A percentile compares a stretch with the other conserved stretches of the same genome.
phyloP scores from a whole-genome alignment of 2,113 vertebrate species.

The Pipra filicauda region DNA sequence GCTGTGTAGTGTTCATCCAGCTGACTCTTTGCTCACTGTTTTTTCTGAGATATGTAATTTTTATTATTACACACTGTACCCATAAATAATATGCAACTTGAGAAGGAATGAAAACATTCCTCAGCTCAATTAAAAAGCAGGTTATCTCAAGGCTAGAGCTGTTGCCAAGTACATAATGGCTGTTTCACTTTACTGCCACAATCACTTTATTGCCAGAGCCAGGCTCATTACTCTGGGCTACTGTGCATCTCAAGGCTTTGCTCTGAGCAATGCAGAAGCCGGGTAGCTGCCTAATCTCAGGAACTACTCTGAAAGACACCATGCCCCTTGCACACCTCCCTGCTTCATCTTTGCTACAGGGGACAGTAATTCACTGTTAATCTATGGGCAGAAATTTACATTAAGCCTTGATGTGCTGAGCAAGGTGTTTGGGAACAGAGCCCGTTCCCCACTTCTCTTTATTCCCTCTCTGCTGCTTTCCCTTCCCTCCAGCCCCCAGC shows the following conservation, averaged over 20 bases:
- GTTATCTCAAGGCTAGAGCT: slow-evolving; percentile 49
- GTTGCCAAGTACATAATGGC: slow-evolving; percentile 57
- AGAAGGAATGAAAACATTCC: slow-evolving; percentile 60
- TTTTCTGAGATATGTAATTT: slow-evolving; percentile 54
- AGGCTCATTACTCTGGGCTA: slow-evolving; percentile 43
- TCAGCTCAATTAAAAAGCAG: slow-evolving; percentile 64
- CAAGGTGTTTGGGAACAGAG: slow-evolving; percentile 20
- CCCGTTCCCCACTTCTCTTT: neutral
- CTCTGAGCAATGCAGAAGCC: neutral
- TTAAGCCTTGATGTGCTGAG: neutral
- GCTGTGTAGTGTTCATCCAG: slow-evolving; percentile 29
- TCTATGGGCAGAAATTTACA: neutral
- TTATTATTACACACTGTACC: slow-evolving; percentile 58
- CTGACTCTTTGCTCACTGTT: slow-evolving; percentile 42
- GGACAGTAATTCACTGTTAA: neutral
- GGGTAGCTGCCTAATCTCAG: neutral
- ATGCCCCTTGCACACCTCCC: neutral
- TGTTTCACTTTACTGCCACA: slow-evolving; percentile 61
- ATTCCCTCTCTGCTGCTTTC: neutral
- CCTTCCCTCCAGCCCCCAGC: neutral
- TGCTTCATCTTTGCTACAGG: neutral
- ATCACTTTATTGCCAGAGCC: slow-evolving; percentile 38
- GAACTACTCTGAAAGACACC: neutral
- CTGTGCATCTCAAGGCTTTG: neutral
- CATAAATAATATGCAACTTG: slow-evolving; percentile 60